Base-by-base conservation (phyloP, 2,888 invertebrate genomes). In the Melanostoma mellinum region DNA sequence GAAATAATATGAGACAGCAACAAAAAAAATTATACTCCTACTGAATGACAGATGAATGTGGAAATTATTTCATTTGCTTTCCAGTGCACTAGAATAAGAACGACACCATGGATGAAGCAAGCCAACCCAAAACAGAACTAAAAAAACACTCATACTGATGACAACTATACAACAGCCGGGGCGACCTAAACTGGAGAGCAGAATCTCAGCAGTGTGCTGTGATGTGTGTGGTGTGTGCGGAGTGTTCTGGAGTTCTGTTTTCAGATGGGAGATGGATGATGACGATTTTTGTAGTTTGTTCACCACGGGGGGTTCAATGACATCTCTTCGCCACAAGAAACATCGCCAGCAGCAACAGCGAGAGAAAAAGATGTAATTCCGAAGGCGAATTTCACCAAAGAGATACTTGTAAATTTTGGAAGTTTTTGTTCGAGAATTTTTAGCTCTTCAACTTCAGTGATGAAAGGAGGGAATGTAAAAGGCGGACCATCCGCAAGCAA, bases 301-400 rank as follows among this genome's bases (percentile, higher is more conserved):
- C 78, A 77, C 82, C 82, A 82, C 52, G 78, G 84, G 80, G 55
- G 84, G 84, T 84, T 84, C 84, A 84, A 79, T 79, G 84, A 84
- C 84, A 84, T 84, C 65, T 68, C 32, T 58, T 40, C 67, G 67
- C 73, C 50, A 38, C 63, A 63, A 73, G 73, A 73, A 42, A 61
- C 55, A 73, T 61, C 53, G 6, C 10, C 50, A 65, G 48, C 55
- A 63, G 30, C 55, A 30, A 48, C 46, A 38, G 44, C 48, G 36
- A 30, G n/a, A 46, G 30, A 56, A 32, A 75, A 40, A 56, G 69
- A 74, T 75, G 75, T 53, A 63, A 52, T 55, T 48, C 32, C n/a
- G 32, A 2, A 63, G 63, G 32, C 6, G 50, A 63, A 63, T 50
- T 63, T 63, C 63, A 38, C 38, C 1, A 63, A 35, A 3, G 6